Percentiles rank a stretch among this genome's conserved stretches.
These are phyloP conservation scores for Agrochola circellaris DNA, from an alignment of 2,888 invertebrate species.

Conservation along the genomic window DNA sequence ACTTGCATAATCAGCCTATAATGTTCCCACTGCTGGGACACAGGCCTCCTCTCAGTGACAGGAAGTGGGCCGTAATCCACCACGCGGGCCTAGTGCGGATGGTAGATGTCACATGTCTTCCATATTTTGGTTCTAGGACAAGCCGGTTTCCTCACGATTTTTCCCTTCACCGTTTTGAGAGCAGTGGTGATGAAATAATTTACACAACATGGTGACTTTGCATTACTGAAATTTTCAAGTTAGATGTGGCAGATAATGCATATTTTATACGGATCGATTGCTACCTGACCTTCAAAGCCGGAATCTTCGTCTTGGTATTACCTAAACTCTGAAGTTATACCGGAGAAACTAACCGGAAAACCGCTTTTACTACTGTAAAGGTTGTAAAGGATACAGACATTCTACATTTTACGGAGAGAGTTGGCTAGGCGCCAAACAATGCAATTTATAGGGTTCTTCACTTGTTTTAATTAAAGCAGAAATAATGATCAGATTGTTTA, in stretches of 20 bases:
- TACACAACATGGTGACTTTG: neutral
- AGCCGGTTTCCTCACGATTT: too few species aligned
- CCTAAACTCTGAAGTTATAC: neutral
- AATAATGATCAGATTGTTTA: constrained; percentile 48
- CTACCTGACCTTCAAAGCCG: constrained; percentile 22
- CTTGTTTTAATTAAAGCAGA: constrained; percentile 31
- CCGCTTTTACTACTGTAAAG: constrained; percentile 19
- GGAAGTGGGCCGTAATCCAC: too few species aligned
- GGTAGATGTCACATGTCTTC: too few species aligned
- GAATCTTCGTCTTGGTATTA: neutral
- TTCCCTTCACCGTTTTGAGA: too few species aligned
- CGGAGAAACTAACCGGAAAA: neutral
- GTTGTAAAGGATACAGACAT: constrained; percentile 8
- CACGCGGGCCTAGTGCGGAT: too few species aligned
- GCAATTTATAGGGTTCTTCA: constrained; percentile 41
- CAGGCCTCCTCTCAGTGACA: too few species aligned
- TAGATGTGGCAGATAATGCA: constrained; percentile 18
- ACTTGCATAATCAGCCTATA: neutral
- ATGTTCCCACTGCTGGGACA: too few species aligned
- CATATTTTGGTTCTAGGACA: too few species aligned
- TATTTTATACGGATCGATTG: constrained; percentile 30
- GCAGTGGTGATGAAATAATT: too few species aligned
- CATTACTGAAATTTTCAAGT: constrained; percentile 4
- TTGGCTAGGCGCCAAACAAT: constrained; percentile 36
- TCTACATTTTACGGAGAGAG: constrained; percentile 16